Evolutionary conservation across 1,140 invertebrate species (phyloP), one percentile per base, ranked within the genome.

Genomic region (Heliothis virescens): DNA sequence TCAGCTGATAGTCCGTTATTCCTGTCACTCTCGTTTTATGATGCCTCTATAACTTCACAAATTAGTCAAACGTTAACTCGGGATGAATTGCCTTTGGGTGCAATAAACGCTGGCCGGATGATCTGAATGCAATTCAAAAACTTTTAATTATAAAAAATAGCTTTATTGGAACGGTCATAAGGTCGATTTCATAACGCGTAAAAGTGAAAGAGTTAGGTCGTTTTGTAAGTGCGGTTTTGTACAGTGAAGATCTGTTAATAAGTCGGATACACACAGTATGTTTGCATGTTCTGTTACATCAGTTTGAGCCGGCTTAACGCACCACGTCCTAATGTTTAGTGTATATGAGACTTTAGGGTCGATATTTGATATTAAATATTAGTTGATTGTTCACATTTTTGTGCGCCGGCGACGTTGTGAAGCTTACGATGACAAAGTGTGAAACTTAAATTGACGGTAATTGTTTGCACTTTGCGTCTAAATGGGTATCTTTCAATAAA

Each of bases 1-100:
- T 91, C 91, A 91, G 91, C 90, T 92, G 91, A 90, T 88, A 75
- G 76, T 76, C 81, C 76, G 84, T 87, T 87, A 88, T 85, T 88
- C 81, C 83, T 82, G 77, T 81, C 75, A 80, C 79, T 80, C 69
- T 79, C 75, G 69, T 83, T 94, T 92, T 93, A 94, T 87, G 87
- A 88, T 87, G 80, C 82, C 84, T 87, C 84, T 83, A 90, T 88
- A 90, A 92, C 89, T 91, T 94, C 91, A 92, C 93, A 94, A 93
- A 94, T 94, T 94, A 94, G 93, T 92, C 91, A 88, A 93, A 93
- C 88, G 91, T 93, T 94, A 93, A 94, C 89, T 92, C 87, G 81
- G 82, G 85, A 87, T 86, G 89, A 93, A 94, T 91, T 92, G 87
- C 91, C 85, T 85, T 81, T 90, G 91, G 89, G 91, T 94, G 92